These are phyloP conservation scores for Mallateleia sp. DNA, from an alignment of 2,888 invertebrate species.

Conservation along the genomic window DNA sequence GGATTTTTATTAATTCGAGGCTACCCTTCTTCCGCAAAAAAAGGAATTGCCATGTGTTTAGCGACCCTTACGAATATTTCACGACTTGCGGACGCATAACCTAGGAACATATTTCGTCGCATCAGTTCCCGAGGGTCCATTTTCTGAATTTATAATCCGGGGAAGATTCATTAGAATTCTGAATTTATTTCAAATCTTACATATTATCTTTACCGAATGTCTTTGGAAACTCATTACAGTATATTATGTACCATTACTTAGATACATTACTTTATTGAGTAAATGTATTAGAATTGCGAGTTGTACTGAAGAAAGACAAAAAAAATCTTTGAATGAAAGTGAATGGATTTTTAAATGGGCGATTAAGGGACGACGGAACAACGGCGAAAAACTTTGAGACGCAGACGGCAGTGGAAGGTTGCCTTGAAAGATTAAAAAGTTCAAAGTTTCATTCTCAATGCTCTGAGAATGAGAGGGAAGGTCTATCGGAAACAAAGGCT, in stretches of 20 bases:
- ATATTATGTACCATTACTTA: slow-evolving; percentile 1
- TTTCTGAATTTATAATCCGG: slow-evolving; percentile 47
- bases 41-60: slow-evolving; percentile 78
- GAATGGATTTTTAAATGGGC: slow-evolving; percentile 82
- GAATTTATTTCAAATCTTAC: not conserved
- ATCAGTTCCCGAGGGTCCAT: slow-evolving; percentile 41
- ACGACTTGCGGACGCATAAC: slow-evolving; percentile 62
- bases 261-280: slow-evolving; percentile 9
- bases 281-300: slow-evolving; percentile 24
- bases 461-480: slow-evolving; percentile 78
- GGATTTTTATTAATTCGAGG: slow-evolving; percentile 87
- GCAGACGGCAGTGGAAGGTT: slow-evolving; percentile 69
- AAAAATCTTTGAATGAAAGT: slow-evolving; percentile 80
- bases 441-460: slow-evolving; percentile 80
- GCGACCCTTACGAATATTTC: slow-evolving; percentile 76
- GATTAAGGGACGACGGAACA: slow-evolving; percentile 80
- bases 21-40: slow-evolving; percentile 78
- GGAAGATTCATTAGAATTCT: not conserved
- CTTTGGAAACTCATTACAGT: slow-evolving; percentile 35
- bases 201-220: slow-evolving; percentile 1
- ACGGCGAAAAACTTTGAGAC: slow-evolving; percentile 80
- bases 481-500: slow-evolving; percentile 84
- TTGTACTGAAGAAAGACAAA: slow-evolving; percentile 54
- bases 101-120: slow-evolving; percentile 65
- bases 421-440: slow-evolving; percentile 85